Evolutionary conservation across 2,797 vertebrate species (phyloP).

Genomic region (Bovichtus variegatus): DNA sequence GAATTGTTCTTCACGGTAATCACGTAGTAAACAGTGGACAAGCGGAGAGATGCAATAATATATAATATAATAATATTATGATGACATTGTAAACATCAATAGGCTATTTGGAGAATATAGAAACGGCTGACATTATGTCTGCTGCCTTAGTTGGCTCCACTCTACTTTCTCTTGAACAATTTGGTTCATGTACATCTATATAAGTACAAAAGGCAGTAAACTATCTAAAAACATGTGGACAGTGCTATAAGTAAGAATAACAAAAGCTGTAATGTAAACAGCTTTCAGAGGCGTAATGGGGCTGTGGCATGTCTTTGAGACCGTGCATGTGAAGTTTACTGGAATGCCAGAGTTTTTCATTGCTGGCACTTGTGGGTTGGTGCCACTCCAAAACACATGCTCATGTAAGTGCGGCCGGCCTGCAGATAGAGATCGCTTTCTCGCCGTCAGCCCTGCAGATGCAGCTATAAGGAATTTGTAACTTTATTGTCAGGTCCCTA

Average conservation of each 20-base stretch:
- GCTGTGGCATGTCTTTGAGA: constrained; percentile 9
- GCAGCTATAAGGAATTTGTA: constrained; percentile 48
- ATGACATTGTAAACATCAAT: background rate
- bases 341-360: constrained; percentile 57
- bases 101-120: background rate
- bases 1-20: background rate
- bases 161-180: background rate
- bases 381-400: constrained; percentile 69
- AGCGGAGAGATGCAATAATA: background rate
- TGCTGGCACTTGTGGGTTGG: constrained; percentile 59
- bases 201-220: background rate
- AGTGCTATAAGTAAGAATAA: constrained; percentile 28
- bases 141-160: background rate
- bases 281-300: constrained; percentile 12
- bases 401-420: constrained; percentile 46
- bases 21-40: background rate
- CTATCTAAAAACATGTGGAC: constrained; percentile 2
- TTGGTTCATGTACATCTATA: background rate
- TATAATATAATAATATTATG: no score
- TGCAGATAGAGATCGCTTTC: constrained; percentile 22
- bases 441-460: constrained; percentile 13
- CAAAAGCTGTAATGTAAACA: constrained; percentile 11
- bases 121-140: background rate
- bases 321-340: constrained; percentile 37
- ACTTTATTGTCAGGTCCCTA: constrained; percentile 23